Conservation (phyloP, 2,113 vertebrate genomes). For the Menidia beryllina region DNA sequence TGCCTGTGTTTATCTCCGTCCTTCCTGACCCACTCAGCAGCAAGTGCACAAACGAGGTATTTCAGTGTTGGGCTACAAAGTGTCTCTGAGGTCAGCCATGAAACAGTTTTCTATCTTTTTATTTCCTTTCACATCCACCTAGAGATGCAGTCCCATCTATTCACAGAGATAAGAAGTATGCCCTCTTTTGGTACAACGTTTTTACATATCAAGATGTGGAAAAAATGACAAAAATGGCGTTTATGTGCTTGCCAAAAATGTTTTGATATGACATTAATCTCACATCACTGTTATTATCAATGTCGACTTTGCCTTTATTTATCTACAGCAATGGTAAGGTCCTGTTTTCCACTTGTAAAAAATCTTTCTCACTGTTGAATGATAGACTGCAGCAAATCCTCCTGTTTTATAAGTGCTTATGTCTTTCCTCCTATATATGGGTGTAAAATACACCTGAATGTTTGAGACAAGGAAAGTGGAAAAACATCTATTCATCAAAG, state of each 20-base stretch:
- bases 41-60: slow-evolving; percentile 64
- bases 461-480: no score
- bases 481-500: no score
- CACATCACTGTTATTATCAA: no score
- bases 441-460: no score
- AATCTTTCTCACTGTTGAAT: neutral
- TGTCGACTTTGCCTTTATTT: no score
- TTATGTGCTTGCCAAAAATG: no score
- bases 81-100: slow-evolving; percentile 41
- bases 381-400: neutral
- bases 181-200: neutral
- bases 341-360: neutral
- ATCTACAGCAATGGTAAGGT: no score
- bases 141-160: slow-evolving; percentile 14
- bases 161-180: neutral
- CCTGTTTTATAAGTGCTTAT: no score
- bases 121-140: slow-evolving; percentile 30
- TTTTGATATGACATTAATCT: no score
- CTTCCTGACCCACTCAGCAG: slow-evolving; percentile 55
- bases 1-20: slow-evolving; percentile 33
- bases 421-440: no score
- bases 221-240: no score
- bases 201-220: neutral
- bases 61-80: slow-evolving; percentile 51
- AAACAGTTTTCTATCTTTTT: slow-evolving; percentile 42